phyloP scores from a whole-genome alignment of 2,113 vertebrate genomes.

The Capreolus pygargus region DNA sequence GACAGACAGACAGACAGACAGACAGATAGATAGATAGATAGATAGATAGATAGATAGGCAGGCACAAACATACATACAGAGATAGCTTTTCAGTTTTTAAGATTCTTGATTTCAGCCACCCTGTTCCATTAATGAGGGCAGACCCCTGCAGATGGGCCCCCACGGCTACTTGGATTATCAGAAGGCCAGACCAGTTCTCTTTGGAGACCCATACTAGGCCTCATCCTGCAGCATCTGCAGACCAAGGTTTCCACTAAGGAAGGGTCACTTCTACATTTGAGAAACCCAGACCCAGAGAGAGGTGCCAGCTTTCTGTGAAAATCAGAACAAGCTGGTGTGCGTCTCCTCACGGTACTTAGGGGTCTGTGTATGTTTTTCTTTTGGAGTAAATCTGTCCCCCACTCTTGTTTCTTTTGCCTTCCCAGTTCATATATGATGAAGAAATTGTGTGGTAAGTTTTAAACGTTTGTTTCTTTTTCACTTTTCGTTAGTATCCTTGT shows the following conservation, averaged over 20 bases:
- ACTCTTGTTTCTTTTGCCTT: constrained; percentile 69
- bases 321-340: accelerated
- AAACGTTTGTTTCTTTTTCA: background rate
- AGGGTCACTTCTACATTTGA: background rate
- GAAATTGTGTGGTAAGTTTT: constrained; percentile 95
- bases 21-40: background rate
- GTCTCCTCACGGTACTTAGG: background rate
- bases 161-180: accelerated
- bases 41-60: background rate
- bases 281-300: background rate
- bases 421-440: constrained; percentile 96
- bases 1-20: background rate
- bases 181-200: background rate
- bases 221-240: background rate
- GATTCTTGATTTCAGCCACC: background rate
- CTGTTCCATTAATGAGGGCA: background rate
- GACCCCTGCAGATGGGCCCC: background rate
- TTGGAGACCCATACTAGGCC: background rate
- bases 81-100: background rate
- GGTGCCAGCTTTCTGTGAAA: background rate
- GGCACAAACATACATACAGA: background rate
- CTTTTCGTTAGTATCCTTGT: background rate
- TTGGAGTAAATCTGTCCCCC: background rate
- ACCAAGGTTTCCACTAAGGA: background rate
- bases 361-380: background rate